A percentile compares a stretch with the other conserved stretches of the same genome.
Evolutionary conservation across 1,140 invertebrate species (phyloP).

Genomic region (Thaumetopoea pityocampa): DNA sequence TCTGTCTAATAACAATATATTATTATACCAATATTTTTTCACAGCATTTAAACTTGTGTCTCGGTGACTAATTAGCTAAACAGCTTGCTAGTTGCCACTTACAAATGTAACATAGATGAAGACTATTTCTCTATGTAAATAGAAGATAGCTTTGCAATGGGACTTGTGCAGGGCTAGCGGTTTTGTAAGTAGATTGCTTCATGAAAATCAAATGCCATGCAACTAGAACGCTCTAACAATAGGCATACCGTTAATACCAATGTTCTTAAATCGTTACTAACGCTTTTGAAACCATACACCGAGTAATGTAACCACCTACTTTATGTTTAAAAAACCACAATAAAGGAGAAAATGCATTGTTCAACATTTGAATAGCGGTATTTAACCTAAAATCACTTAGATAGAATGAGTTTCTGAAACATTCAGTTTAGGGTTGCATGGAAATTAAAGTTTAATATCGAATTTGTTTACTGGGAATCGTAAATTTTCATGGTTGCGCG

Average conservation of each 20-base stretch:
- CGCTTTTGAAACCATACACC: conserved; percentile 44
- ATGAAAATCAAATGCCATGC: conserved; percentile 13
- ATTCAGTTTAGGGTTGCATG: not conserved
- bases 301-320: conserved; percentile 6
- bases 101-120: conserved; percentile 2
- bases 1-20: too few relatives aligned
- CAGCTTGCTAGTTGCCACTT: conserved; percentile 24
- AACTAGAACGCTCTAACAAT: conserved; percentile 34
- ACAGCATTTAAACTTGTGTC: conserved; percentile 14
- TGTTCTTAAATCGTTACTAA: conserved; percentile 24
- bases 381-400: conserved; percentile 9
- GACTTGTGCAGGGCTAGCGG: conserved; percentile 12
- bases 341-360: not conserved
- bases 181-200: conserved; percentile 12
- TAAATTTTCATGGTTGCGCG: too few relatives aligned
- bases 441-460: not conserved
- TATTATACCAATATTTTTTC: too few relatives aligned
- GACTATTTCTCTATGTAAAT: conserved; percentile 10
- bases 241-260: conserved; percentile 18
- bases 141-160: conserved; percentile 12
- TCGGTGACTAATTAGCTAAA: conserved; percentile 32
- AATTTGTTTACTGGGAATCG: too few relatives aligned
- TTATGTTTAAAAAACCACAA: conserved; percentile 3
- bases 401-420: not conserved
- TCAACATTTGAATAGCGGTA: conserved; percentile 2